These are phyloP conservation scores for Castor canadensis DNA, from an alignment of 2,113 vertebrate genomes.

Conservation along the genomic window DNA sequence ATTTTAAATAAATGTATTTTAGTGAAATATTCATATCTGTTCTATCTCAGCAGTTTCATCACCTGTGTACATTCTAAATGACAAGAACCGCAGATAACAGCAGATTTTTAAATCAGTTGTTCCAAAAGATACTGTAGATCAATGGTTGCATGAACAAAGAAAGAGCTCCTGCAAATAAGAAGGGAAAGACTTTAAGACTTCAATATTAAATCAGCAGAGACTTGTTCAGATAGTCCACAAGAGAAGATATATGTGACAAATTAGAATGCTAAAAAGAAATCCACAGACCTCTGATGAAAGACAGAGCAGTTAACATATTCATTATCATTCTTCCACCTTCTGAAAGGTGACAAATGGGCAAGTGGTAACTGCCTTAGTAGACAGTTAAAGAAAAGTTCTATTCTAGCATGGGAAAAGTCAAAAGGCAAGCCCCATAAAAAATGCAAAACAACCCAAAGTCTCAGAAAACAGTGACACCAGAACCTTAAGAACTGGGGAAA, in stretches of 20 bases:
- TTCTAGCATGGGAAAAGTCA: neutral
- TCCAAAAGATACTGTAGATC: neutral
- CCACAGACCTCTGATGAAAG: neutral
- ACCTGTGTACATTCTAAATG: neutral
- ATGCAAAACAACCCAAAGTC: neutral
- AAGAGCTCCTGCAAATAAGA: neutral
- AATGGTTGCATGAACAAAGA: neutral
- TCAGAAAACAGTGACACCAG: neutral
- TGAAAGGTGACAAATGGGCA: neutral
- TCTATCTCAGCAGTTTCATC: neutral
- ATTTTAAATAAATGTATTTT: constrained; percentile 18
- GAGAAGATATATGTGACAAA: neutral
- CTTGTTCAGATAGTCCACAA: neutral
- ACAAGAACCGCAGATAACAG: neutral
- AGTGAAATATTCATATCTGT: neutral
- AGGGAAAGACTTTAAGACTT: neutral
- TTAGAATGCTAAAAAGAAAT: neutral
- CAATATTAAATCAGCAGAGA: neutral
- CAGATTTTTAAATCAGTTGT: neutral
- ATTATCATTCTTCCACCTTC: neutral
- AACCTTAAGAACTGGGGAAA: neutral
- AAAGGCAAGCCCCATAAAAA: neutral
- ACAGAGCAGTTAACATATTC: neutral
- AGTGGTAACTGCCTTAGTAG: neutral
- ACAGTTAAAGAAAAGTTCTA: neutral